Base-by-base conservation (phyloP, 1,140 invertebrate genomes). In the Drosophila serrata region DNA sequence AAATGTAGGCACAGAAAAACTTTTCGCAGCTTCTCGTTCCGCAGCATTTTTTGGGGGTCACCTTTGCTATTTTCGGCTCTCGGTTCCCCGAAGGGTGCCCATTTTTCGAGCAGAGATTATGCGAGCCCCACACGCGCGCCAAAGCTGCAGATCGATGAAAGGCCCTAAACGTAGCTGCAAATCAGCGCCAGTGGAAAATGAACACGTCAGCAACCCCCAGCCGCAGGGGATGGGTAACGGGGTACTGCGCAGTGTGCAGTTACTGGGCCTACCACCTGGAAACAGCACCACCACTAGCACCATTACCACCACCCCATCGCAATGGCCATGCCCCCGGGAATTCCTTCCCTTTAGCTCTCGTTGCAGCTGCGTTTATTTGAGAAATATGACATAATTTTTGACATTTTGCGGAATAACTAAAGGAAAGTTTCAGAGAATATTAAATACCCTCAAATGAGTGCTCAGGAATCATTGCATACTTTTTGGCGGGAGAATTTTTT, bases 201-300 rank as follows among this genome's bases (percentile, higher is more conserved):
- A 67, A 69, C 75, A 78, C 75, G 75, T 78, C 74, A 78, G 75
- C 60, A 56, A 75, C 72, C 73, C 72, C 73, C 45, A 75, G 24
- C 6, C 33, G 19, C 43, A 31, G 17, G 59, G 40, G 27, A 58
- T 12, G 65, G 51, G 65, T 45, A 22, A 37, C 42, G 46, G 33
- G 46, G 75, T 45, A 81, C 79, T 86, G 82, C 82, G 82, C 82
- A 87, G 82, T 78, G 68, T 85, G 82, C 82, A 86, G 68, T 55
- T 67, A 57, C 67, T 63, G 58, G 24, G 62, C 59, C 69, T 82
- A 60, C 81, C 67, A 78, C 81, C 69, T 75, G 82, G 59, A 49
- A 31, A 31, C 37, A 33, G n/a, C 13, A 29, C 61, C 45, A 57
- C 15, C 17, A 39, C 22, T n/a, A 15, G n/a, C n/a, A n/a, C n/a